phyloP scores from a whole-genome alignment of 2,797 vertebrate genomes.

The Chiroxiphia lanceolata region DNA sequence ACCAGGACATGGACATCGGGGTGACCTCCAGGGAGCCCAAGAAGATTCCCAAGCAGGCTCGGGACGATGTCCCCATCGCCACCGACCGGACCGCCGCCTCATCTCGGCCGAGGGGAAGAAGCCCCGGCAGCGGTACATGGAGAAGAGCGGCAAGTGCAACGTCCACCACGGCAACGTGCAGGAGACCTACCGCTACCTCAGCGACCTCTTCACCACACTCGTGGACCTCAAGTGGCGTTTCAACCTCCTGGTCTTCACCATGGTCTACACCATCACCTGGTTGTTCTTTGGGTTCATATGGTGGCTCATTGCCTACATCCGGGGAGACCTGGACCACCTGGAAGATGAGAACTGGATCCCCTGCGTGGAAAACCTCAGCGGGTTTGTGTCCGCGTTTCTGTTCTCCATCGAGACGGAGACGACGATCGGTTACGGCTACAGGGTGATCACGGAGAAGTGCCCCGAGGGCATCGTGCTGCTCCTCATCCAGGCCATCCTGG shows the following conservation, averaged over 20 bases:
- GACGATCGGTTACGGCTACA: conserved; percentile 94
- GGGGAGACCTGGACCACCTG: conserved; percentile 90
- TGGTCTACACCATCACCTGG: conserved; percentile 96
- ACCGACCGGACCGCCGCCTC: conserved; percentile 88
- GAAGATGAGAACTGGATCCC: conserved; percentile 95
- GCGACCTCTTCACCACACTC: conserved; percentile 95
- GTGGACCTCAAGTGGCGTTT: conserved; percentile 98
- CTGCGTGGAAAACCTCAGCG: conserved; percentile 96
- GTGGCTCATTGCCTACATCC: conserved; percentile 96
- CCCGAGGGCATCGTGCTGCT: conserved; percentile 94
- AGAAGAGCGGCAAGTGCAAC: conserved; percentile 97
- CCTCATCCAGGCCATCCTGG: conserved; percentile 93
- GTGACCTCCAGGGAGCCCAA: conserved; percentile 83
- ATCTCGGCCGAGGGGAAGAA: conserved; percentile 87
- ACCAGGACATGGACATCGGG: conserved; percentile 92
- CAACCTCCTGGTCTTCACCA: conserved; percentile 94
- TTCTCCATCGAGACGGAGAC: conserved; percentile 98
- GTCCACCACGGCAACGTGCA: conserved; percentile 96
- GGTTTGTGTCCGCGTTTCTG: conserved; percentile 96
- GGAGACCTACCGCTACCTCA: conserved; percentile 96
- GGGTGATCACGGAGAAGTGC: conserved; percentile 96
- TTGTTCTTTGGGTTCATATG: conserved; percentile 96
- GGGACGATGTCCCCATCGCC: conserved; percentile 83
- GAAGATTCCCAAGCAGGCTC: conserved; percentile 88
- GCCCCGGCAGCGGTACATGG: conserved; percentile 93